Conservation (phyloP, 2,113 vertebrate genomes). For the Malurus elegans region DNA sequence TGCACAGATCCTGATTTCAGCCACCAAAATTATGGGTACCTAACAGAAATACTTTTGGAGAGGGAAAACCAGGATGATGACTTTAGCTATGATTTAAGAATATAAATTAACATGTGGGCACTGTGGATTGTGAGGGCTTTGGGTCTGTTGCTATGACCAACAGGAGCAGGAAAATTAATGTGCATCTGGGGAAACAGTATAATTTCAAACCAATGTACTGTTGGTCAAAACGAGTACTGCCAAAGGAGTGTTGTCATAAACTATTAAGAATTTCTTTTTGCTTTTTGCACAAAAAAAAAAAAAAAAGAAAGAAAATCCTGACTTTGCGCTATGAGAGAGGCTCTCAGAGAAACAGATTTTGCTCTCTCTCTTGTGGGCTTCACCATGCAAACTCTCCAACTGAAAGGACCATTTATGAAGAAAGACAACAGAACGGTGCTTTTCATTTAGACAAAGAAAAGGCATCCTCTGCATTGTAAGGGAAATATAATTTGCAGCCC, state of each 20-base stretch:
- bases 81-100: neutral
- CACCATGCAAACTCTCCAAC: neutral
- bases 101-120: neutral
- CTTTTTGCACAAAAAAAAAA: neutral
- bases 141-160: neutral
- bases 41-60: neutral
- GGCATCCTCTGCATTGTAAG: neutral
- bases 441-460: neutral
- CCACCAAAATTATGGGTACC: neutral
- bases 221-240: neutral
- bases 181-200: neutral
- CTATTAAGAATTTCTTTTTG: neutral
- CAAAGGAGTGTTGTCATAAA: neutral
- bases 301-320: neutral
- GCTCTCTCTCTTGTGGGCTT: neutral
- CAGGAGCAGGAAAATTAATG: neutral
- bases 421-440: neutral
- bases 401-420: neutral
- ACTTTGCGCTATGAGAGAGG: neutral
- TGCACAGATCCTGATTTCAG: neutral
- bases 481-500: neutral
- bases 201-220: neutral
- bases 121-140: neutral
- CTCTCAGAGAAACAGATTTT: neutral
- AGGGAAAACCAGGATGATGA: neutral